Base-by-base conservation (phyloP, 2,888 invertebrate species). In the Netelia virgata region DNA sequence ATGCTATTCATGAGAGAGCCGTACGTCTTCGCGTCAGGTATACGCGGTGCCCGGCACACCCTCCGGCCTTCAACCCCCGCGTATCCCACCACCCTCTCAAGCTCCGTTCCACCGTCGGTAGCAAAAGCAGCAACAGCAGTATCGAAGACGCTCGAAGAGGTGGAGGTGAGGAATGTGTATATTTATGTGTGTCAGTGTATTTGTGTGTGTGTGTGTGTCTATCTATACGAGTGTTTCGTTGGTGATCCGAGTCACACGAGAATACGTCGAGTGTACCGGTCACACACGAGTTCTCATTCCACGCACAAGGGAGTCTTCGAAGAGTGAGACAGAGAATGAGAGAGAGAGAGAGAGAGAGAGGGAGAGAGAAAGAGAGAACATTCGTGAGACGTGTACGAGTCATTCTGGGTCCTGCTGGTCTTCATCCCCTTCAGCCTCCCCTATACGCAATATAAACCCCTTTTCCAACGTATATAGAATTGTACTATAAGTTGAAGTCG, bases 1-100 rank as follows among this genome's bases (percentile, higher is more conserved):
- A 92, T 92, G 91, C 91, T 92, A 92, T 92, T 92, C 92, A 92
- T 92, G 92, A 92, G 92, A 91, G 89, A 90, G 89, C 89, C 92
- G 91, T 92, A 91, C 90, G 89, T 92, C 91, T 91, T 90, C 88
- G 90, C 90, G 90, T 91, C 90, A 90, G 89, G 91, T 91, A 91
- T 90, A 92, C 88, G 82, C 41, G 75, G 61, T 81, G 81, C 84
- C 81, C 81, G 77, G 81, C 70, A 87, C 86, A 82, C 85, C 87
- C 83, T 87, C 83, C 82, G 84, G 86, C 84, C 80, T 81, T 84
- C 75, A 28, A 18, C 61, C 28, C 36, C 61, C 57, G 14, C 66
- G 53, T 1, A 28, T 18, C 53, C 59, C 11, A 14, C 16, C 72
- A 14, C 43, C 43, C 72, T 10, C 23, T 18, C 11, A 18, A 41